Conservation (phyloP, 2,113 vertebrate genomes). For the Ptilonorhynchus violaceus region DNA sequence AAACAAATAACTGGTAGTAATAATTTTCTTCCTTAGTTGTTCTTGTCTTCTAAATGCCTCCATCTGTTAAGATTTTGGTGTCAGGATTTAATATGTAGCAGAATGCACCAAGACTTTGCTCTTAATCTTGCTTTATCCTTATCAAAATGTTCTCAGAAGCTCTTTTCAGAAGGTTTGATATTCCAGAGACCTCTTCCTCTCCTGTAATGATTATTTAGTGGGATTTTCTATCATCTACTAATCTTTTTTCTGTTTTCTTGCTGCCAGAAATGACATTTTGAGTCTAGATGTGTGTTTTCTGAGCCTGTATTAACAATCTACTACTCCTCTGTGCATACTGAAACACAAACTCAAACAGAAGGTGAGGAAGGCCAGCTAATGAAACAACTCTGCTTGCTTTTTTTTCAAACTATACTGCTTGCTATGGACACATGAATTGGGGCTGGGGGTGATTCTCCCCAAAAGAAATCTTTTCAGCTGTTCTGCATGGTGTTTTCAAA, state of each 20-base stretch:
- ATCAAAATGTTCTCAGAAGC: background rate
- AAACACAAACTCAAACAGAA: background rate
- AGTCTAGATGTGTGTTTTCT: background rate
- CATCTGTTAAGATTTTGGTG: background rate
- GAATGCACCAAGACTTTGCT: background rate
- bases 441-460: background rate
- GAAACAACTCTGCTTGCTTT: background rate
- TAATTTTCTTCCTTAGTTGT: background rate
- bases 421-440: background rate
- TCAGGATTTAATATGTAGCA: background rate
- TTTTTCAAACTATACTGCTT: background rate
- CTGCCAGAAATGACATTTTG: background rate
- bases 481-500: background rate
- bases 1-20: background rate
- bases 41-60: background rate
- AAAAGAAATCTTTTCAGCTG: background rate
- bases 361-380: background rate
- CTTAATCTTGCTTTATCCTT: background rate
- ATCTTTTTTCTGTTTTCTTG: background rate
- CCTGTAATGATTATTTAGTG: background rate
- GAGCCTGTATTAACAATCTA: background rate
- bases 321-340: background rate
- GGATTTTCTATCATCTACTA: background rate
- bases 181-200: background rate
- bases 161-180: background rate